A percentile compares a stretch with the other conserved stretches of the same genome.
Evolutionary conservation across 2,113 vertebrate species (phyloP).

Genomic region (Prunella fulvescens): DNA sequence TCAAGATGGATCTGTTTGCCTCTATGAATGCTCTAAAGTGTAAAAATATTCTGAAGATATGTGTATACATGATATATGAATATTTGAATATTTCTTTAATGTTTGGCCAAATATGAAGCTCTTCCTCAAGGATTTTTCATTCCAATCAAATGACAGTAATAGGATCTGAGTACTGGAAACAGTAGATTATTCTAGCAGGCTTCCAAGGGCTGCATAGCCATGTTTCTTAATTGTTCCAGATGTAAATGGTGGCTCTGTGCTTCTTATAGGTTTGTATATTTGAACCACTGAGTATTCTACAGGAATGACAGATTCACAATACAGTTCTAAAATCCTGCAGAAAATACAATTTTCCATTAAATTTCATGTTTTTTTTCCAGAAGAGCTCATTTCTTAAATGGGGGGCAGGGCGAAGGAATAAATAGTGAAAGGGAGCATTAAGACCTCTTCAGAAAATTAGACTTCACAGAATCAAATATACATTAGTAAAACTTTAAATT

Average conservation of each 20-base stretch:
- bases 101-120: neutral
- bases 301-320: neutral
- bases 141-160: neutral
- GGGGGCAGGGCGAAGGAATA: neutral
- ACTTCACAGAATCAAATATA: conserved; percentile 42
- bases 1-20: neutral
- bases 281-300: neutral
- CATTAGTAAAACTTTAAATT: conserved; percentile 54
- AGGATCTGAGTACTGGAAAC: conserved; percentile 6
- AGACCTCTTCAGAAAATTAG: conserved; percentile 31
- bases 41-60: neutral
- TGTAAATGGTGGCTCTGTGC: neutral
- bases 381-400: neutral
- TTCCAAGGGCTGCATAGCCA: neutral
- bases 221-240: neutral
- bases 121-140: neutral
- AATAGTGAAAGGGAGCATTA: neutral
- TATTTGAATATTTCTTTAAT: neutral
- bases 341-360: conserved; percentile 9
- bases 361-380: neutral
- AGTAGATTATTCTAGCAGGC: neutral
- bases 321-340: neutral
- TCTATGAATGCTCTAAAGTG: neutral
- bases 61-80: neutral
- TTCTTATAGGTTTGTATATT: neutral